These are phyloP conservation scores for Intellagama lesueurii DNA, from an alignment of 2,797 vertebrate species.

Conservation along the genomic window DNA sequence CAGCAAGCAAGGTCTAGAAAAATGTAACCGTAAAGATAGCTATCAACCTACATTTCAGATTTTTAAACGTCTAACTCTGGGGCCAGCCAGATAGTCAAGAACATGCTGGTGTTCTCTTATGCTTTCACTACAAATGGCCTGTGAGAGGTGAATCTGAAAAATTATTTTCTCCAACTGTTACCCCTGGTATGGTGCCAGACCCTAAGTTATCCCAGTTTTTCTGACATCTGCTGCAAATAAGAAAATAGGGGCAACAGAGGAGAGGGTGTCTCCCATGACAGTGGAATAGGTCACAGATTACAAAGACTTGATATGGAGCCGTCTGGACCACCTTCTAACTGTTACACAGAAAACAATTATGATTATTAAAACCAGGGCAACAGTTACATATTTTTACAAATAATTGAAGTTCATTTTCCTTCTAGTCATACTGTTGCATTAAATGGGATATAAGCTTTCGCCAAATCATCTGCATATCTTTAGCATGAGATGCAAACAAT, in stretches of 20 bases:
- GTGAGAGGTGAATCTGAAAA: no score
- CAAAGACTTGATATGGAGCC: background rate
- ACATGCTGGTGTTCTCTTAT: no score
- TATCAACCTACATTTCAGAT: no score
- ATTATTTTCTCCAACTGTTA: no score
- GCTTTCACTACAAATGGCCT: no score
- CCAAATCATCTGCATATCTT: background rate
- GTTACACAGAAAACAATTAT: background rate
- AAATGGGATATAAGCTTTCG: background rate
- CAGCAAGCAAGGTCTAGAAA: no score
- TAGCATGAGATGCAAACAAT: background rate
- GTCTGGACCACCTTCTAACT: no score
- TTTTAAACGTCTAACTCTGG: no score
- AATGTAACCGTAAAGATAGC: no score
- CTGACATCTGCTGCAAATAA: no score
- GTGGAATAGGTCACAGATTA: background rate
- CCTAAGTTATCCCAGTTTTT: background rate
- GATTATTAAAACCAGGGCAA: background rate
- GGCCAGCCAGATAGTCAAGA: no score
- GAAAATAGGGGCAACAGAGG: no score
- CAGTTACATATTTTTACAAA: background rate
- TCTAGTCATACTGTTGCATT: background rate
- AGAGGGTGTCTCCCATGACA: background rate
- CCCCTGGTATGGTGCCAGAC: background rate
- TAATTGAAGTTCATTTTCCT: background rate